A percentile compares a stretch with the other conserved stretches of the same genome.
These are phyloP conservation scores for Stomatorhinus ivindoensis DNA, from an alignment of 2,113 vertebrate species.

Conservation along the genomic window DNA sequence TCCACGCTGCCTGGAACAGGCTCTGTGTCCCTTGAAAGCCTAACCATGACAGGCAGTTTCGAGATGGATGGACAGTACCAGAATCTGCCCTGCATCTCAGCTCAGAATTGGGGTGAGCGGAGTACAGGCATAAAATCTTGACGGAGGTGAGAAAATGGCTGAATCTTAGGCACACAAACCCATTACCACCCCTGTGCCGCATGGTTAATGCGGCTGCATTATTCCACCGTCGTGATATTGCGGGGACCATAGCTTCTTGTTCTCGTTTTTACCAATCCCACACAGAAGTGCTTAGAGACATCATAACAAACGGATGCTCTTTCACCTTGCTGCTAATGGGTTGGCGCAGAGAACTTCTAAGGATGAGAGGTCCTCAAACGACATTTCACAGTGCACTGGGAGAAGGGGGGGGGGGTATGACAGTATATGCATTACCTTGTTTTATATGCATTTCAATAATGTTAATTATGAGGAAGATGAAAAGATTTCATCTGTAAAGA, in stretches of 20 bases:
- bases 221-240: background rate
- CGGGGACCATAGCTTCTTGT: background rate
- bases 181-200: background rate
- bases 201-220: background rate
- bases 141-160: background rate
- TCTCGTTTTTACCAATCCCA: background rate
- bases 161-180: background rate
- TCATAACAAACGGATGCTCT: conserved; percentile 9
- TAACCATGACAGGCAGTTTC: background rate
- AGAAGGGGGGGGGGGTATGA: background rate
- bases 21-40: background rate
- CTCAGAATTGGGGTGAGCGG: background rate
- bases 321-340: conserved; percentile 13
- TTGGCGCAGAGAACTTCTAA: background rate
- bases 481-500: background rate
- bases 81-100: background rate
- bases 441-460: conserved; percentile 8
- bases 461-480: conserved; percentile 5
- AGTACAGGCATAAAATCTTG: background rate
- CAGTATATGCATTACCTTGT: conserved; percentile 5
- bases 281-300: background rate
- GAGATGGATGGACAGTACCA: background rate
- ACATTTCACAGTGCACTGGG: background rate
- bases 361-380: conserved; percentile 14
- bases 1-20: background rate